A percentile compares a stretch with the other conserved stretches of the same genome.
Evolutionary conservation across 2,888 invertebrate genomes (phyloP).

Genomic region (Diloba caeruleocephala): DNA sequence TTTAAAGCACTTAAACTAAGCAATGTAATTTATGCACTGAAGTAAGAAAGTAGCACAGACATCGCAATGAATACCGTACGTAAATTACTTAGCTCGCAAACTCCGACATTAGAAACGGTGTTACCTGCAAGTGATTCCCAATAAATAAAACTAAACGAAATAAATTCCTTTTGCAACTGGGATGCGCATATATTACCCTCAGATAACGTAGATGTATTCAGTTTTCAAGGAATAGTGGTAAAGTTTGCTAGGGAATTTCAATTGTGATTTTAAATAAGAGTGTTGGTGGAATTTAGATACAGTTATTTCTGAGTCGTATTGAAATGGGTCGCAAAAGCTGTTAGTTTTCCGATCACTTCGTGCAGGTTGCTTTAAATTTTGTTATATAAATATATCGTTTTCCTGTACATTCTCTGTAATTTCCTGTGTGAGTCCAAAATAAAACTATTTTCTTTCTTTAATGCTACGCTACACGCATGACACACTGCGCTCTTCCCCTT

Average conservation of each 20-base stretch:
- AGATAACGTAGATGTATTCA: slow-evolving; percentile 51
- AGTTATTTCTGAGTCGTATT: slow-evolving; percentile 48
- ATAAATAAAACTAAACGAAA: slow-evolving; percentile 55
- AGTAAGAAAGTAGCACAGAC: slow-evolving; percentile 27
- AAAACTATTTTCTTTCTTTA: too few relatives aligned
- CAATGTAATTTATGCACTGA: slow-evolving; percentile 15
- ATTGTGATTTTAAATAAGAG: slow-evolving; percentile 52
- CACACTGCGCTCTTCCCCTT: too few relatives aligned
- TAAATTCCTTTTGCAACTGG: slow-evolving; percentile 55
- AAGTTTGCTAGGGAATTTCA: slow-evolving; percentile 48
- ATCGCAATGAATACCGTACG: slow-evolving; percentile 31
- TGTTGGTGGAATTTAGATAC: slow-evolving; percentile 33
- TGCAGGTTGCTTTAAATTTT: too few relatives aligned
- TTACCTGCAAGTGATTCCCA: slow-evolving; percentile 45
- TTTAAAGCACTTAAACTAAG: slow-evolving; percentile 12
- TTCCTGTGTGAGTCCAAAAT: too few relatives aligned
- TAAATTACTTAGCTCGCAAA: slow-evolving; percentile 38
- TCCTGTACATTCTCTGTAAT: too few relatives aligned
- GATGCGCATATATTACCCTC: slow-evolving; percentile 58
- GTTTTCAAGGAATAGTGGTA: slow-evolving; percentile 46
- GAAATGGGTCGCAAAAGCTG: slow-evolving; percentile 33
- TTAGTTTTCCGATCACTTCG: not conserved
- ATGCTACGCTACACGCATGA: too few relatives aligned
- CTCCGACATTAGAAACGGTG: slow-evolving; percentile 34
- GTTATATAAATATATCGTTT: too few relatives aligned